Base-by-base conservation (phyloP, 1,140 invertebrate genomes). In the Amphibalanus amphitrite region DNA sequence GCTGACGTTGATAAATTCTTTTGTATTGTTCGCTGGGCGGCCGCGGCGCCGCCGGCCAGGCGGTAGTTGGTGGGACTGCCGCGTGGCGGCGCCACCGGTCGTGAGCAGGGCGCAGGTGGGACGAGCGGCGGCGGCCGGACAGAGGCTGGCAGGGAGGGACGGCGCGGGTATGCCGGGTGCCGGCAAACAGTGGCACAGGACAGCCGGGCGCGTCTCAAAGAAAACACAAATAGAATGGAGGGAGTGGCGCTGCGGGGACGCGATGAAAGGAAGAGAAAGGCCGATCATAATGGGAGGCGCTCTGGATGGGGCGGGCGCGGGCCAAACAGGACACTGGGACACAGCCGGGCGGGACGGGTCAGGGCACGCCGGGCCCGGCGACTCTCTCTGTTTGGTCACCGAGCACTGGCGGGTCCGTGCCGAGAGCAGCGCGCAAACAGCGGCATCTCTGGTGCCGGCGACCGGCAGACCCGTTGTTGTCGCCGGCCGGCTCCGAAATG, bases 181-280 rank as follows among this genome's bases (percentile, higher is more conserved):
- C 47, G 17, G 47, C 47, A 59, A 59, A 59, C 47, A 59, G 47
- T 59, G 47, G 47, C 47, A 20, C 47, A 23, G 47, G 47, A 23
- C 10, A 13, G 47, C 47, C 47, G 47, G 47, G 47, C 47, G 47
- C 47, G 47, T 59, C 47, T 59, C 47, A 59, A 59, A 59, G 47
- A 59, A 59, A 59, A 59, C 47, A 59, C 47, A 59, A 59, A 59
- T 59, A 59, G 47, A 59, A 59, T 59, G 47, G 47, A 59, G 47
- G 47, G 47, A 59, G 47, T 59, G 47, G 47, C 47, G 47, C 47
- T 8, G 17, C 20, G 47, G 23, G 47, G 47, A 20, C 47, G 47
- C 47, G 47, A 59, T 59, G 47, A 59, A 59, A 59, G 47, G 23
- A 20, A 6, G 47, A 59, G 47, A 59, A 59, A 59, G 47, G 23